phyloP scores from a whole-genome alignment of 2,113 vertebrate genomes.

The Aegotheles bennettii region DNA sequence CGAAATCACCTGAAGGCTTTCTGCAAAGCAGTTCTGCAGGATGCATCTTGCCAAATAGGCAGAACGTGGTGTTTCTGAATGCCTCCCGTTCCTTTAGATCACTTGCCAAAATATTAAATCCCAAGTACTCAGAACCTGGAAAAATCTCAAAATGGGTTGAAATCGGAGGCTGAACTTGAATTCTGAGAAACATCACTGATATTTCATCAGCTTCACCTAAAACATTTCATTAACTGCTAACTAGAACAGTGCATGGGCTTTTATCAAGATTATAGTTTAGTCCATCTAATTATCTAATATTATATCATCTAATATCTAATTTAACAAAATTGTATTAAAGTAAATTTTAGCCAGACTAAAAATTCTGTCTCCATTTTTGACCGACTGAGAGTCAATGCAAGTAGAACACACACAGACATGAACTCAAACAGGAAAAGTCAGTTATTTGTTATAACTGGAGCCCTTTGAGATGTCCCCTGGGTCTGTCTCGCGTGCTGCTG shows the following conservation, averaged over 20 bases:
- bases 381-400: not conserved
- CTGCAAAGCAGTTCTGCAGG: not conserved
- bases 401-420: rapidly evolving
- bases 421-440: not conserved
- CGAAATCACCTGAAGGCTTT: not conserved
- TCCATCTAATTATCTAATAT: too few species aligned
- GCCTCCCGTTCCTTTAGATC: not conserved
- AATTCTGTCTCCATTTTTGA: not conserved
- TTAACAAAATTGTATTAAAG: not conserved
- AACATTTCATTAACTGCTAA: not conserved
- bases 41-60: not conserved
- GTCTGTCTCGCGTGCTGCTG: not conserved
- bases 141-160: not conserved
- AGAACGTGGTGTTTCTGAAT: not conserved
- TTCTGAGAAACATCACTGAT: not conserved
- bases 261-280: not conserved
- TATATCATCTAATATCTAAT: not conserved
- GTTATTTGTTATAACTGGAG: not conserved
- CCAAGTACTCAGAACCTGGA: not conserved
- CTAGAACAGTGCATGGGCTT: not conserved
- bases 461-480: not conserved
- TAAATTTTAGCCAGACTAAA: not conserved
- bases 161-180: not conserved
- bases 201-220: not conserved
- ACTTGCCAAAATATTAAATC: not conserved